Conservation (phyloP, 1,140 invertebrate genomes). For the Vanessa tameamea region DNA sequence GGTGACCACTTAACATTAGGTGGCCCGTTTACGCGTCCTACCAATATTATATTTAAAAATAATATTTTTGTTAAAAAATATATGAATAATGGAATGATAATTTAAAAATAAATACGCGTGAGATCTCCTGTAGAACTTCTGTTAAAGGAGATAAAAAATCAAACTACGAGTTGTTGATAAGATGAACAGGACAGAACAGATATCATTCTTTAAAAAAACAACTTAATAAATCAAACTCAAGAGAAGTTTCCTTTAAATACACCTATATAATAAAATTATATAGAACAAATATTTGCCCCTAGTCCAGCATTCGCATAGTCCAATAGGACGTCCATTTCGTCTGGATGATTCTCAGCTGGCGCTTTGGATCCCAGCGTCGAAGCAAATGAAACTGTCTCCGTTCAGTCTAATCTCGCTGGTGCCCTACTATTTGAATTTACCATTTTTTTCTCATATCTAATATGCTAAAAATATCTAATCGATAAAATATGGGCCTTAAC, state of each 20-base stretch:
- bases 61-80: no score
- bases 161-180: no score
- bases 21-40: no score
- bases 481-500: not conserved
- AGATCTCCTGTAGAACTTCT: no score
- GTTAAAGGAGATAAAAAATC: no score
- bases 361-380: slow-evolving; percentile 40
- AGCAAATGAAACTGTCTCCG: slow-evolving; percentile 52
- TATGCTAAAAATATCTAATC: not conserved
- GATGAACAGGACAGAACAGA: no score
- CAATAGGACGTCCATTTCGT: slow-evolving; percentile 44
- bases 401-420: slow-evolving; percentile 41
- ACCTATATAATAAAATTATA: not conserved
- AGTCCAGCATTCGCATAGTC: not conserved
- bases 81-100: no score
- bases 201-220: no score
- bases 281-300: not conserved
- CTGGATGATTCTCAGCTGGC: slow-evolving; percentile 44
- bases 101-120: no score
- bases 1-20: no score
- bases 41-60: no score
- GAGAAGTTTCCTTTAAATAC: not conserved
- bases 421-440: not conserved
- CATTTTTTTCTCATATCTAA: not conserved
- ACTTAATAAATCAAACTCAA: not conserved